A percentile compares a stretch with the other conserved stretches of the same genome.
Evolutionary conservation across 2,888 invertebrate species (phyloP).

Genomic region (Aplocera efformata): DNA sequence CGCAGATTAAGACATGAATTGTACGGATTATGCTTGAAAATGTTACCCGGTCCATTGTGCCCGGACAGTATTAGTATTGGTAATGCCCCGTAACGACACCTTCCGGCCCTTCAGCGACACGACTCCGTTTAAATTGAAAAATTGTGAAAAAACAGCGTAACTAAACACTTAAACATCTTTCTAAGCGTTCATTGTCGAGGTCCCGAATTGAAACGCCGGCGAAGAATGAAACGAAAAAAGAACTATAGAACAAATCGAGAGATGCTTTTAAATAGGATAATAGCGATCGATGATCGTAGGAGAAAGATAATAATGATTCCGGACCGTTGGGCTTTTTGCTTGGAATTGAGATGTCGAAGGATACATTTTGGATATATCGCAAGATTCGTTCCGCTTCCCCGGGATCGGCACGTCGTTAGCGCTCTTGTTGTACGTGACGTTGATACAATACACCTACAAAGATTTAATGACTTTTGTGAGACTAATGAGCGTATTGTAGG

Average conservation of each 20-base stretch:
- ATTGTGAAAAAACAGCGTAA: constrained; percentile 77
- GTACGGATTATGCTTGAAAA: constrained; percentile 38
- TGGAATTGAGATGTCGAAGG: constrained; percentile 58
- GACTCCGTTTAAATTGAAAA: constrained; percentile 76
- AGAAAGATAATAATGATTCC: constrained; percentile 77
- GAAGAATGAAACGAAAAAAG: constrained; percentile 68
- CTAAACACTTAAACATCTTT: constrained; percentile 80
- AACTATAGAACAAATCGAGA: constrained; percentile 74
- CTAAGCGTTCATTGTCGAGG: constrained; percentile 74
- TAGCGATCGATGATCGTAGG: constrained; percentile 77
- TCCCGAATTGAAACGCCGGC: constrained; percentile 71
- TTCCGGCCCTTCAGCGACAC: constrained; percentile 75
- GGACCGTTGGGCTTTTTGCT: constrained; percentile 66
- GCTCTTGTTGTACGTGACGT: constrained; percentile 69
- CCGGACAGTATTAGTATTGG: constrained; percentile 61
- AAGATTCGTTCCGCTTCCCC: constrained; percentile 75
- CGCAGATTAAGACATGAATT: constrained; percentile 36
- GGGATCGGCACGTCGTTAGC: constrained; percentile 77
- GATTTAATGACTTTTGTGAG: constrained; percentile 69
- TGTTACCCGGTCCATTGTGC: constrained; percentile 43
- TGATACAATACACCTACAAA: constrained; percentile 61
- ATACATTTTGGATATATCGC: constrained; percentile 65
- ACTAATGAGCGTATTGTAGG: constrained; percentile 74
- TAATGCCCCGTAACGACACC: constrained; percentile 75
- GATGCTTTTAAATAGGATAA: constrained; percentile 79